Evolutionary conservation across 2,113 vertebrate genomes (phyloP), one percentile per base, ranked within the genome.

Genomic region (Crotalus tigris): DNA sequence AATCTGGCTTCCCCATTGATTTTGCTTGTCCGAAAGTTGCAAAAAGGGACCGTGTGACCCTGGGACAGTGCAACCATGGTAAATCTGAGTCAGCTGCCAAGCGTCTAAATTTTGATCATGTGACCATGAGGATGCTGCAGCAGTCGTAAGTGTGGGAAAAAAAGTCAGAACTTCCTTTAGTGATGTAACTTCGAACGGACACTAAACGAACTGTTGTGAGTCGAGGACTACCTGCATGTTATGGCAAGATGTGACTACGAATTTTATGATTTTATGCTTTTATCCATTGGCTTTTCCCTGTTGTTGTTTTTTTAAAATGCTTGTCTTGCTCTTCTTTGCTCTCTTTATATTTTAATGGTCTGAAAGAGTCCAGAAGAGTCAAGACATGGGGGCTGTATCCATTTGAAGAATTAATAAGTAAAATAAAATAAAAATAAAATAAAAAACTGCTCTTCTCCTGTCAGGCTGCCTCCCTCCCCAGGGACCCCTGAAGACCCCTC

Each of bases 91-190:
- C 5, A 69, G 64, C 33, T 69, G 64, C 64, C 64, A 69, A 69
- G 29, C 0, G 5, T 1, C 64, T 33, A 15, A 15, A 69, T 33
- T 69, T 33, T 5, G 13, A 69, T 15, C 29, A 6, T 6, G 29
- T 69, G 29, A 33, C n/a, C 2, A 0, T 69, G 64, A n/a, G 64
- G 64, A 69, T 69, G 64, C 64, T n/a, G 29, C 12, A 12, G n/a
- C 1, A n/a, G 61, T 15, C 1, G 0, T 49, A 53, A 53, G 0
- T 54, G 12, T 13, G 61, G 49, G 8, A 0, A 1, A 33, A 69
- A 69, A 33, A 13, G 64, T 2, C 13, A 2, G 17, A n/a, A 33
- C 4, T 33, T 29, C 13, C 64, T 2, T 69, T 69, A 69, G 64
- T 69, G 64, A 33, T 69, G 12, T n/a, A n/a, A 69, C 12, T n/a